Percentiles rank a stretch among this genome's conserved stretches.
These are phyloP conservation scores for Emydoidea blandingii DNA, from an alignment of 2,797 vertebrate genomes.

Conservation along the genomic window DNA sequence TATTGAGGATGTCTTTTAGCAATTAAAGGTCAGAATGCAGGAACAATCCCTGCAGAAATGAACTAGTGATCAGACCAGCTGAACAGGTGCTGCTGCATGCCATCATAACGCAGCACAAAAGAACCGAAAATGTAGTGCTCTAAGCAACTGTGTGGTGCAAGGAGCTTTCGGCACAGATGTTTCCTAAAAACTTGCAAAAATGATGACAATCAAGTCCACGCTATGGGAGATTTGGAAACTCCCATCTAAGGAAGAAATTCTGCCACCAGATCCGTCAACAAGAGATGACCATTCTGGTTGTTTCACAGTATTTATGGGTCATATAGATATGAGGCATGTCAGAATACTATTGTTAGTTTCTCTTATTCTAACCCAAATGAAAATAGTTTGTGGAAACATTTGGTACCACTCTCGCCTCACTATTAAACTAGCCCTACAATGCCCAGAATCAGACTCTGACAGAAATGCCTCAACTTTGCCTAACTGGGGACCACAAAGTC, in stretches of 20 bases:
- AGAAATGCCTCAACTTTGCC: not conserved
- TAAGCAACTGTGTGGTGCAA: not conserved
- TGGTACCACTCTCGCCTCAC: not conserved
- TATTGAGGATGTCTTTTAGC: not conserved
- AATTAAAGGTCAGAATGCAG: not conserved
- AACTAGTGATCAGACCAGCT: not conserved
- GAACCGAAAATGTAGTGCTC: not conserved
- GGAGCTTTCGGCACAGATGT: not conserved
- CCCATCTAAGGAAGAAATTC: not conserved
- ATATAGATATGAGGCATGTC: not conserved
- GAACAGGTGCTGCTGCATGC: too few species aligned
- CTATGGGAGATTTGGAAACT: not conserved
- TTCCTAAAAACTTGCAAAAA: not conserved
- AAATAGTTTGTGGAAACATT: not conserved
- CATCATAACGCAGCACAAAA: rapidly evolving
- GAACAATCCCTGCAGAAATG: not conserved
- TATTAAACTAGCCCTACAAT: not conserved
- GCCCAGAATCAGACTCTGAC: not conserved
- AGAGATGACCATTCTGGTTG: not conserved
- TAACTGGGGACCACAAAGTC: not conserved
- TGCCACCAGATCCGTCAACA: not conserved
- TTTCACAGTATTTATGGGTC: not conserved
- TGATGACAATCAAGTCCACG: not conserved
- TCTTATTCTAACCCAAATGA: not conserved
- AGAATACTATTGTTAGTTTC: not conserved